Percentiles rank a stretch among this genome's conserved stretches.
These are phyloP conservation scores for Harpalus rubripes DNA, from an alignment of 2,888 invertebrate species.

Conservation along the genomic window DNA sequence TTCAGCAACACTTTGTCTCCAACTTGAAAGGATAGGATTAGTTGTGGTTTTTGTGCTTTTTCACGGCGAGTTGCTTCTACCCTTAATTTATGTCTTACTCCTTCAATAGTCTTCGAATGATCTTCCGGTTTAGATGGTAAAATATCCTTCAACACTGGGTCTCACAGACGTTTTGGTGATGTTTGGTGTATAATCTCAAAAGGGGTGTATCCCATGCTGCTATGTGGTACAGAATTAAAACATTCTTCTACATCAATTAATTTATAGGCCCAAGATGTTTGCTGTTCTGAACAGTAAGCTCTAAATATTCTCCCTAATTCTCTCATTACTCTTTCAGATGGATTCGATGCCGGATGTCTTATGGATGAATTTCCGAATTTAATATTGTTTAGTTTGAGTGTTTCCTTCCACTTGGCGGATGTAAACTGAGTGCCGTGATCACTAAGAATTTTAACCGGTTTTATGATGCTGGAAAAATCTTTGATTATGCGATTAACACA, in stretches of 20 bases:
- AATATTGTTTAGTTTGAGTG: constrained; percentile 19
- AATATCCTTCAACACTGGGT: not conserved
- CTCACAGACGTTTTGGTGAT: not conserved
- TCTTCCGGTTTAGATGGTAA: no score
- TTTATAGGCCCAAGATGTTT: constrained; percentile 43
- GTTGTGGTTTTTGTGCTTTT: no score
- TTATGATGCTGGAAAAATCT: constrained; percentile 25
- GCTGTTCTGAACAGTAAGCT: constrained; percentile 63
- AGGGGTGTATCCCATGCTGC: constrained; percentile 8
- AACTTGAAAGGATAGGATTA: no score
- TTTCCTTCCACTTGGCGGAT: constrained; percentile 39
- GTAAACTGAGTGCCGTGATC: constrained; percentile 70
- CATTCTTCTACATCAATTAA: constrained; percentile 52
- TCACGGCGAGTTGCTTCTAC: no score
- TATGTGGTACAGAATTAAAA: constrained; percentile 11
- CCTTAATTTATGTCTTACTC: no score
- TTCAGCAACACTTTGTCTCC: no score
- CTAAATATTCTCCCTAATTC: constrained; percentile 66
- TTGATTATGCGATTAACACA: not conserved
- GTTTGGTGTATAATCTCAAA: not conserved
- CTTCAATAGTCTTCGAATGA: no score
- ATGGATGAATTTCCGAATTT: constrained; percentile 51
- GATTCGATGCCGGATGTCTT: constrained; percentile 69
- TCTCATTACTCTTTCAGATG: constrained; percentile 69
- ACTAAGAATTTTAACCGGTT: constrained; percentile 29